A percentile compares a stretch with the other conserved stretches of the same genome.
These are phyloP conservation scores for Glyptemys insculpta DNA, from an alignment of 2,797 vertebrate species.

Conservation along the genomic window DNA sequence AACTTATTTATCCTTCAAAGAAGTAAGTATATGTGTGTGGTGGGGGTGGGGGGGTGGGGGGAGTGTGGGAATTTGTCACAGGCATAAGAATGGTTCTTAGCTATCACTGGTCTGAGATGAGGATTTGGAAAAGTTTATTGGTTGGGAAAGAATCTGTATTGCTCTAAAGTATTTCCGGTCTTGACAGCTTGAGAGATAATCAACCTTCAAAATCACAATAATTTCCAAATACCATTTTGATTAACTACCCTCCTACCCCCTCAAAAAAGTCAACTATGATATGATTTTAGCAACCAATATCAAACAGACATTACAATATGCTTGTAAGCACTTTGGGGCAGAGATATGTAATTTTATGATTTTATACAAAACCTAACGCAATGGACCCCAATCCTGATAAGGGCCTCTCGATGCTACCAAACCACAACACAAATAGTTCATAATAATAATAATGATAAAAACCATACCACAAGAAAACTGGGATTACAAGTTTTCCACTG, in stretches of 20 bases:
- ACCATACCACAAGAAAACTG: background rate
- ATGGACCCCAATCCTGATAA: background rate
- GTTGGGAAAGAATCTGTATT: background rate
- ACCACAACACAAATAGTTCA: background rate
- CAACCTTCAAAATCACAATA: background rate
- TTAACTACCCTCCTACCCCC: background rate
- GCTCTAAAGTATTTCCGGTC: background rate
- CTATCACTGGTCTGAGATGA: background rate
- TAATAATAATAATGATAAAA: background rate
- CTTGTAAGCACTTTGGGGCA: background rate
- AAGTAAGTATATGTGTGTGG: background rate
- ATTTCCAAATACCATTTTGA: background rate
- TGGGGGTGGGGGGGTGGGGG: background rate
- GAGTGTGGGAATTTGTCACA: background rate
- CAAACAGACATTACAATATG: background rate
- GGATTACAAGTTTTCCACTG: slow-evolving; percentile 12
- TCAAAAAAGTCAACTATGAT: background rate
- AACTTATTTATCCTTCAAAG: background rate
- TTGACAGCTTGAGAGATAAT: background rate
- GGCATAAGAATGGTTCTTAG: slow-evolving; percentile 5
- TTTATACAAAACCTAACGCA: background rate
- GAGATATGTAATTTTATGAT: background rate
- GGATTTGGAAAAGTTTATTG: background rate
- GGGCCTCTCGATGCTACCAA: background rate
- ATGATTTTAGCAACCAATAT: background rate